Evolutionary conservation across 2,113 vertebrate genomes (phyloP), one percentile per base, ranked within the genome.

Genomic region (Dunckerocampus dactyliophorus): DNA sequence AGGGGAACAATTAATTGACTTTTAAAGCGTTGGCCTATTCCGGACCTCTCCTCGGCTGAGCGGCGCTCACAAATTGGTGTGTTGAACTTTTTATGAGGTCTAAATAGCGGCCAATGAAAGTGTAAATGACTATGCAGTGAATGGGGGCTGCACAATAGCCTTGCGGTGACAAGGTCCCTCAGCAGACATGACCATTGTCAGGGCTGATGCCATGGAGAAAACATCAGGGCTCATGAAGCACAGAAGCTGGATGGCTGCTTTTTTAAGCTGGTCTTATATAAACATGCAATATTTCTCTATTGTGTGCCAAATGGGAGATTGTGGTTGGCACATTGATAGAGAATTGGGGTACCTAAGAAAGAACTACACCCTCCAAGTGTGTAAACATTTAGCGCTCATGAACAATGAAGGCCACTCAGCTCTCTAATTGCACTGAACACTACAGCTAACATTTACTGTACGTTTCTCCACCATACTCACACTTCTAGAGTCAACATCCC

Each of bases 81-180:
- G 87, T 89, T 89, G 87, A 88, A 86, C 86, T 85, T 90, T 91
- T 91, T 88, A 86, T 81, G 82, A 77, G 81, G 75, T 88, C 83
- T 88, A 90, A 92, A 91, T 89, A 84, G 86, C 78, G 84, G 83
- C 87, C 88, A 92, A 79, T 87, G 89, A 92, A 92, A 90, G 85
- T 84, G 79, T 89, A 91, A 91, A 89, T 88, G 88, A 85, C 82
- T 76, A 52, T 58, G 75, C 24, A 67, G 64, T 90, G 88, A 92
- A 91, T 81, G 79, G 73, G 56, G 66, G 51, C 59, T 39, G 0
- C 53, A 90, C 85, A 93, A 87, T 84, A 72, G 72, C 59, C 80
- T 82, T 22, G 75, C 69, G 1, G 34, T 73, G 85, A 84, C 80
- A 71, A 34, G 77, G 79, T 79, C 86, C 82, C 86, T 82, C 71